Conservation (phyloP, 2,113 vertebrate species). For the Oreochromis aureus region DNA sequence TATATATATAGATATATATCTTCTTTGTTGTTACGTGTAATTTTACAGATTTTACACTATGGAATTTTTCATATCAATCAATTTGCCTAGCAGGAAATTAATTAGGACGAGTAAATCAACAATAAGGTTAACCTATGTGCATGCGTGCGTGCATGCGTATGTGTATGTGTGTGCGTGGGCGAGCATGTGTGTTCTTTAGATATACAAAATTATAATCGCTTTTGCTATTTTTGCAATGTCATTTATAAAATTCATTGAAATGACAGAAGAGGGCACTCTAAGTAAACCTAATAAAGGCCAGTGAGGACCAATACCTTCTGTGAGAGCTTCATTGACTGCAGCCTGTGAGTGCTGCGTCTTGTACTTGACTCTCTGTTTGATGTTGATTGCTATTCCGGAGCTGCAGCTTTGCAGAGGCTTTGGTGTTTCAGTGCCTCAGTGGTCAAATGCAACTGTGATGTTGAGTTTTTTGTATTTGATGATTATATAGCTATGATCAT, state of each 20-base stretch:
- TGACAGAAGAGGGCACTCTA: constrained; percentile 46
- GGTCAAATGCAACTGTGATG: background rate
- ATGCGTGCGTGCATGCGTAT: rapidly evolving
- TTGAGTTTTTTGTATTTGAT: background rate
- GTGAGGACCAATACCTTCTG: constrained; percentile 12
- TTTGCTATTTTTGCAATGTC: background rate
- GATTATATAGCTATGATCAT: background rate
- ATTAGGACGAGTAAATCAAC: background rate
- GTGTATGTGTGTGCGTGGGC: background rate
- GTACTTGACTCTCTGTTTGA: constrained; percentile 45
- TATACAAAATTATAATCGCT: background rate
- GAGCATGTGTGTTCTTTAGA: background rate
- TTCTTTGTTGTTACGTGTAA: background rate
- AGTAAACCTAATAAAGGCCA: constrained; percentile 4
- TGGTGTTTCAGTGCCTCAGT: background rate
- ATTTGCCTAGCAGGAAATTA: background rate
- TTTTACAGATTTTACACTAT: background rate
- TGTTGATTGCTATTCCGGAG: constrained; percentile 43
- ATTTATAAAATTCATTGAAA: background rate
- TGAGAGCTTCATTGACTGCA: constrained; percentile 52
- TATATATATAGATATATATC: too few species aligned
- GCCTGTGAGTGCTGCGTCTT: constrained; percentile 20
- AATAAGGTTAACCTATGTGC: background rate
- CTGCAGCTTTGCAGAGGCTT: constrained; percentile 25
- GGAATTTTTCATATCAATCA: background rate